These are phyloP conservation scores for Habrosyne pyritoides DNA, from an alignment of 2,888 invertebrate species.

Conservation along the genomic window DNA sequence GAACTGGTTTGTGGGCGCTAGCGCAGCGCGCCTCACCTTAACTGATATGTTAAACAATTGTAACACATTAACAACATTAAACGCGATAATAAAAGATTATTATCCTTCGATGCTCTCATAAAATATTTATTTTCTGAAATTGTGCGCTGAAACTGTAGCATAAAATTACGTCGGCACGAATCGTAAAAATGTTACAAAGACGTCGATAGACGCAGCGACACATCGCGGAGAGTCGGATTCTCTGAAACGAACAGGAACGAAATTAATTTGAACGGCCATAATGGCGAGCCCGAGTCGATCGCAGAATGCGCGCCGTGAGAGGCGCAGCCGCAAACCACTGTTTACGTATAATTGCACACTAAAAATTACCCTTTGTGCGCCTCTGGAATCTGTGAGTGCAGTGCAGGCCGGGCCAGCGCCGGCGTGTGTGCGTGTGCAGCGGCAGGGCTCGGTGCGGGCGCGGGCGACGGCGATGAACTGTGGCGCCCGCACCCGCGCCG, in stretches of 20 bases:
- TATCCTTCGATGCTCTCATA: neutral
- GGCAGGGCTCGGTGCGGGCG: neutral
- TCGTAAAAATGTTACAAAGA: too few species aligned
- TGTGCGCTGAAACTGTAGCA: too few species aligned
- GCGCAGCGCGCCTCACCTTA: neutral
- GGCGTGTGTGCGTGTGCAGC: neutral
- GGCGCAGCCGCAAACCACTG: constrained; percentile 12
- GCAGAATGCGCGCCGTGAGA: constrained; percentile 15
- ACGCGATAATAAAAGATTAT: neutral
- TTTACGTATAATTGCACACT: constrained; percentile 1
- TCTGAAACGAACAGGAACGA: neutral
- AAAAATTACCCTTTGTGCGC: constrained; percentile 1
- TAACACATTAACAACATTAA: neutral
- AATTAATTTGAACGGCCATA: constrained; percentile 3
- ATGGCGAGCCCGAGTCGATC: constrained; percentile 1
- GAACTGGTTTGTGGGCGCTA: neutral
- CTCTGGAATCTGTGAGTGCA: neutral
- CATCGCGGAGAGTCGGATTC: neutral
- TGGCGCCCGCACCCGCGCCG: neutral
- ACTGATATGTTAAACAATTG: neutral
- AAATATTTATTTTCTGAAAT: too few species aligned
- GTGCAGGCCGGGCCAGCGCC: neutral
- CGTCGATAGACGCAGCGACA: neutral
- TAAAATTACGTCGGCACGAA: too few species aligned
- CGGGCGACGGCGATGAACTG: neutral